Conservation (phyloP, 1,140 invertebrate species). For the Orius laevigatus region DNA sequence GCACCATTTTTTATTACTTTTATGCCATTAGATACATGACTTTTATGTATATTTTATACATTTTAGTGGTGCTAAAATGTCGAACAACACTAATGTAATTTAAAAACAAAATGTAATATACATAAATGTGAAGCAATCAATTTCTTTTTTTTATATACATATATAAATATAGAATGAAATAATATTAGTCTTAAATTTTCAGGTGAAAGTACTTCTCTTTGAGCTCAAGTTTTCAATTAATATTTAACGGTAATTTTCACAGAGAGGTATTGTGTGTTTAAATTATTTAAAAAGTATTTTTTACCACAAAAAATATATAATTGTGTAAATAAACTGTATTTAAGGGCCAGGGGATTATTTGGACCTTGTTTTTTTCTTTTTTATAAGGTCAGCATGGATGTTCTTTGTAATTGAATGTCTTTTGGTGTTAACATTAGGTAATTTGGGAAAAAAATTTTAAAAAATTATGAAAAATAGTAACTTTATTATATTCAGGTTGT, state of each 20-base stretch:
- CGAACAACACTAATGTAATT: conserved; percentile 1
- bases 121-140: conserved; percentile 1
- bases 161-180: neutral
- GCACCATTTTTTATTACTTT: too few species aligned
- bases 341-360: conserved; percentile 1
- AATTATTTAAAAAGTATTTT: neutral
- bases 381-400: neutral
- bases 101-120: conserved; percentile 3
- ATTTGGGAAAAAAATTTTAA: conserved; percentile 10
- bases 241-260: conserved; percentile 1
- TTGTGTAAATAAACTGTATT: conserved; percentile 1
- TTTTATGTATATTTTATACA: conserved; percentile 9
- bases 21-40: conserved; percentile 4
- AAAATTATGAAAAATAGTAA: conserved; percentile 9
- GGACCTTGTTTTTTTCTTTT: neutral
- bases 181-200: neutral
- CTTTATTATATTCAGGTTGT: conserved; percentile 14
- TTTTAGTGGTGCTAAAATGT: conserved; percentile 11
- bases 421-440: conserved; percentile 4
- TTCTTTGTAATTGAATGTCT: too few species aligned
- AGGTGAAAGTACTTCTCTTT: too few species aligned
- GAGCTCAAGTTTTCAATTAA: too few species aligned
- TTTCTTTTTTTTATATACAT: too few species aligned
- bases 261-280: neutral
- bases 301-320: conserved; percentile 5